Conservation (phyloP, 2,797 vertebrate species). For the Takifugu ocellatus region DNA sequence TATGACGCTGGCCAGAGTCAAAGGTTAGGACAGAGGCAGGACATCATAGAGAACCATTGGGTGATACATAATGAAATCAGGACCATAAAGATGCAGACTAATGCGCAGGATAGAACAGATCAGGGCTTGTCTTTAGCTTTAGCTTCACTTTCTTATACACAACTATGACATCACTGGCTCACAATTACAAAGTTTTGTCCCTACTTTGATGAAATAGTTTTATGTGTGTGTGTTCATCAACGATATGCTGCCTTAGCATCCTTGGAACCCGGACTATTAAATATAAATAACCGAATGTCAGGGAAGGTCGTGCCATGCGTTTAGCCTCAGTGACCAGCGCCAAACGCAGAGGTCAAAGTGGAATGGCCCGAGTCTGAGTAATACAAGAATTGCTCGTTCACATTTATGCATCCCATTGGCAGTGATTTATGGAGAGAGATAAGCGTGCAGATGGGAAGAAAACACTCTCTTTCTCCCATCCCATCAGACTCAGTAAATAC, state of each 20-base stretch:
- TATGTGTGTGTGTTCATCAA: slow-evolving; percentile 8
- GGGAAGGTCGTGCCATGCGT: slow-evolving; percentile 65
- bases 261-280: slow-evolving; percentile 64
- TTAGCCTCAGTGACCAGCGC: slow-evolving; percentile 73
- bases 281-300: slow-evolving; percentile 75
- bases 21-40: slow-evolving; percentile 73
- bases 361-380: slow-evolving; percentile 65
- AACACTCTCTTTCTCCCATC: slow-evolving; percentile 78
- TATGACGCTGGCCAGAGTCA: slow-evolving; percentile 75
- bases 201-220: background rate
- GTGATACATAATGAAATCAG: slow-evolving; percentile 54
- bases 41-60: slow-evolving; percentile 52
- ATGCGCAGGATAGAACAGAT: slow-evolving; percentile 23
- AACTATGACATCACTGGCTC: slow-evolving; percentile 11
- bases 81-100: slow-evolving; percentile 46
- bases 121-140: slow-evolving; percentile 20
- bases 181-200: slow-evolving; percentile 18
- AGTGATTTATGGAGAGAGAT: slow-evolving; percentile 80
- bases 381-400: slow-evolving; percentile 57
- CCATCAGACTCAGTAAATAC: slow-evolving; percentile 81
- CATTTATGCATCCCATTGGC: slow-evolving; percentile 75
- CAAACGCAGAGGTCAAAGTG: slow-evolving; percentile 80
- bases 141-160: slow-evolving; percentile 8
- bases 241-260: slow-evolving; percentile 27
- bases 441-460: slow-evolving; percentile 75